Conservation (phyloP, 2,113 vertebrate genomes). For the Notothenia rossii region DNA sequence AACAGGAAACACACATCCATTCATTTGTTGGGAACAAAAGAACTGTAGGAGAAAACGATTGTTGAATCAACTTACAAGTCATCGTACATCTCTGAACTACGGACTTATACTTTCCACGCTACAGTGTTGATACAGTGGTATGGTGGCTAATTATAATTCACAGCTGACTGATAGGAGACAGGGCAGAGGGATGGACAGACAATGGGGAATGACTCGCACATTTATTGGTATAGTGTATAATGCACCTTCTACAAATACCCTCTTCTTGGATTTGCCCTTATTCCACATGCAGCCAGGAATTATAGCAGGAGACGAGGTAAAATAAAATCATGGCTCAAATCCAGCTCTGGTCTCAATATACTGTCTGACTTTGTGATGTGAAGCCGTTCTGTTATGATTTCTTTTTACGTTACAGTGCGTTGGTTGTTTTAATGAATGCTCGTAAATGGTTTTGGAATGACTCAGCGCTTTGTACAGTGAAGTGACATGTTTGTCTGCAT, state of each 20-base stretch:
- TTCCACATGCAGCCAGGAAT: constrained; percentile 99
- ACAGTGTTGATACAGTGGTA: background rate
- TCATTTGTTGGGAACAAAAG: too few relatives aligned
- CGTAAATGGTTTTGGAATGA: constrained; percentile 7
- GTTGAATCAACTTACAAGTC: background rate
- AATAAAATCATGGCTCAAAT: constrained; percentile 40
- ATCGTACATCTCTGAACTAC: background rate
- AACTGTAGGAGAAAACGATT: background rate
- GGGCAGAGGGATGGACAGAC: background rate
- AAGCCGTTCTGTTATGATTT: constrained; percentile 16
- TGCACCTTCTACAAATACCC: constrained; percentile 54
- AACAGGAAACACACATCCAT: background rate
- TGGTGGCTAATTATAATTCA: constrained; percentile 30
- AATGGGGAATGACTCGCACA: constrained; percentile 5
- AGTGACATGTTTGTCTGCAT: constrained; percentile 67
- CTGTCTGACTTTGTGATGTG: constrained; percentile 29
- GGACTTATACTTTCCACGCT: background rate
- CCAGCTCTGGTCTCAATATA: background rate
- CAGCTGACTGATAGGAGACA: constrained; percentile 24
- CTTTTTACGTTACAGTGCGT: constrained; percentile 5
- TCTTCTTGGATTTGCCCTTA: constrained; percentile 80
- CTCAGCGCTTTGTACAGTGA: constrained; percentile 37
- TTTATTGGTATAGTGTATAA: constrained; percentile 30
- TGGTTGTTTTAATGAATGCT: constrained; percentile 5
- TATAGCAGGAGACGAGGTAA: constrained; percentile 99